A percentile compares a stretch with the other conserved stretches of the same genome.
phyloP scores from a whole-genome alignment of 1,140 invertebrate genomes.

The Choristoneura fumiferana region DNA sequence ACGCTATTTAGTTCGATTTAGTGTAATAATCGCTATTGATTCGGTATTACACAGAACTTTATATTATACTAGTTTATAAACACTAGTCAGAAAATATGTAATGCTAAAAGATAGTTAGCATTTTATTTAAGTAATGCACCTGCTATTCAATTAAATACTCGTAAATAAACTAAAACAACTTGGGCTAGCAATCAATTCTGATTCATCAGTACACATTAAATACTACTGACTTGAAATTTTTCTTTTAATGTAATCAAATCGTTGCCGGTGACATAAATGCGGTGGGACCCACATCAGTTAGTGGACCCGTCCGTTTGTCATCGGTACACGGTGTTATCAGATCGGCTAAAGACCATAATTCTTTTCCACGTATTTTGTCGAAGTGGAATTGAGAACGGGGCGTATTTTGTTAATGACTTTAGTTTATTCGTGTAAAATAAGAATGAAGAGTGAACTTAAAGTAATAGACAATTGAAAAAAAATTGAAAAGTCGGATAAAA shows the following conservation, averaged over 20 bases:
- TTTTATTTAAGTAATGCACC: no score
- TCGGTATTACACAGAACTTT: no score
- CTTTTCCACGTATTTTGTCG: conserved; percentile 14
- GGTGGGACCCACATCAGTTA: conserved; percentile 33
- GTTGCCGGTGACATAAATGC: conserved; percentile 33
- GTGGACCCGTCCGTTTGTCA: conserved; percentile 27
- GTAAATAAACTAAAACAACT: no score
- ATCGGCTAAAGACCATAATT: conserved; percentile 17
- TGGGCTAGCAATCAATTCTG: no score
- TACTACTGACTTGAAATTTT: conserved; percentile 28
- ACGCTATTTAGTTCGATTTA: conserved; percentile 11
- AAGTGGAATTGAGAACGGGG: neutral
- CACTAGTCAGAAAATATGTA: no score
- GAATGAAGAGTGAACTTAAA: no score
- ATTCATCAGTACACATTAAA: conserved; percentile 25
- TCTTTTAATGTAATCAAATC: conserved; percentile 33
- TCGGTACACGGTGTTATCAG: conserved; percentile 21
- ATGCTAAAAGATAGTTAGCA: no score
- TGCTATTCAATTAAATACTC: no score
- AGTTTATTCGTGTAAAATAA: no score
- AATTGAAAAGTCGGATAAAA: no score
- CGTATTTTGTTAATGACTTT: neutral
- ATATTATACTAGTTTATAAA: no score
- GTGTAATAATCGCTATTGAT: neutral
- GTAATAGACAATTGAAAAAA: no score